Base-by-base conservation (phyloP, 35 echinoderm and acorn worm species). In the Acanthaster planci region DNA sequence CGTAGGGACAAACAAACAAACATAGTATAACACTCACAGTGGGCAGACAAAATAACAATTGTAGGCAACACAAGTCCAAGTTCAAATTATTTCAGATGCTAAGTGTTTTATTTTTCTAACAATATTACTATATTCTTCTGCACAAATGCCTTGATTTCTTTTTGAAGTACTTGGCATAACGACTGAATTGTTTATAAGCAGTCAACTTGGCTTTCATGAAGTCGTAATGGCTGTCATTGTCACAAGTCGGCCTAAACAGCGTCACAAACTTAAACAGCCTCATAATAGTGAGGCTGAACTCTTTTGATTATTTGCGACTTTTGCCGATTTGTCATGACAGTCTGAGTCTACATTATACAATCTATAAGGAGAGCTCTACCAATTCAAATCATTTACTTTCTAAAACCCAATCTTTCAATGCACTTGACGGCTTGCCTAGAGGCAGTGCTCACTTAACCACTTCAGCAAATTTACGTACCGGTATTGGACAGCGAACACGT, bases 81-180 rank as follows among this genome's bases (percentile, higher is more conserved):
- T 19, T 82, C 34, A 72, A 72, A 34, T 72, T 72, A 72, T 72
- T 72, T 72, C 64, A 72, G 64, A 72, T 72, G 64, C 64, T 72
- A 27, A 72, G 42, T 26, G 23, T 19, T 72, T 72, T 27, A 36
- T 72, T 22, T 0, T 60, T 60, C 26, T 72, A 31, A 19, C 34
- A 72, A 31, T 72, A 31, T 12, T 29, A 72, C 34, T 31, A 7
- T 7, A 26, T 72, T 72, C 15, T 6, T 72, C 64, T 27, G 64
- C 34, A 72, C 64, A 72, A 31, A 34, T 26, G 34, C 1, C 34
- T 31, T n/a, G 64, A 27, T 34, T 14, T 31, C 34, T 31, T 26
- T 72, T 60, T 27, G 10, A 34, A 7, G 64, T 72, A 72, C 26
- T 34, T 34, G 22, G 30, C 64, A 72, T 12, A 35, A 19, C 22